Evolutionary conservation across 2,888 invertebrate genomes (phyloP), one percentile per base, ranked within the genome.

Genomic region (Himalopsyche tibetana): DNA sequence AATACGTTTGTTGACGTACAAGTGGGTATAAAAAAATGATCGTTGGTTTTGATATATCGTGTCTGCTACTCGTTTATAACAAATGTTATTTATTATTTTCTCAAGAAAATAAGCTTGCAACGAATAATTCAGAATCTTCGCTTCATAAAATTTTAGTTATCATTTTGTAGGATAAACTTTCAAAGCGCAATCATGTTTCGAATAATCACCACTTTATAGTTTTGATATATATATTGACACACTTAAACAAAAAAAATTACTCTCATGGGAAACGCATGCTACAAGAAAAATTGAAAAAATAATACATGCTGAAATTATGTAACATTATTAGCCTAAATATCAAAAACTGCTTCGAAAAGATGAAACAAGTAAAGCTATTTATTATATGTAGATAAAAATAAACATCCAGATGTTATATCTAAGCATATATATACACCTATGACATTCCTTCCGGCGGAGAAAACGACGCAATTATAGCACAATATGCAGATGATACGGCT

Each of bases 141-240:
- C 63, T 63, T 63, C 63, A 19, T 63, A 19, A 4, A 11, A 19
- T 63, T 63, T 63, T n/a, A 11, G 63, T 19, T 63, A 63, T 63
- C 19, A 63, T 63, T 51, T 19, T 8, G 63, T 19, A 2, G 28
- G 19, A 6, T 63, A 19, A 63, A 63, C 19, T 63, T 63, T n/a
- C 63, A 63, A 51, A 28, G 63, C 63, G 4, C 63, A 63, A 63
- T 63, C 63, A 63, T 63, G 63, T 63, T 63, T 63, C 63, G 19
- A 63, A 63, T 63, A 63, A 9, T 19, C 19, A 19, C 63, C 19
- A 63, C 5, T 63, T 63, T 4, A 63, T 4, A 19, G 8, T 63
- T 19, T 19, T 63, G 4, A 28, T 28, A 63, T 63, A 63, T 19
- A 63, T 6, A 19, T 8, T 63, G 0, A 19, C 63, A 6, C 6